Base-by-base conservation (phyloP, 2,888 invertebrate species). In the Brassicogethes aeneus region DNA sequence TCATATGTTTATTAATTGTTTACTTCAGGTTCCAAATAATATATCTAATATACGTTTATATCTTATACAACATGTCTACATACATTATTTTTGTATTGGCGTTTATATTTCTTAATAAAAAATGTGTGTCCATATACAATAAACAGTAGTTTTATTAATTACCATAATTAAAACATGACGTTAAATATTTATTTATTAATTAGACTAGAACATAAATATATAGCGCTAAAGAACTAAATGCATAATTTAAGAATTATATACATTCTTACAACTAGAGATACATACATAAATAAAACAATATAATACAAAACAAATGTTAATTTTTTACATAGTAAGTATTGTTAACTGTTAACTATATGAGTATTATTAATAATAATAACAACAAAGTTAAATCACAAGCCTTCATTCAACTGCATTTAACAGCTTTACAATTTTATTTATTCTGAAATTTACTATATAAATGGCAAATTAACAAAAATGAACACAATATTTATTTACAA, bases 181-280 rank as follows among this genome's bases (percentile, higher is more conserved):
- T 23, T 23, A 23, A 23, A 23, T 23, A 23, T 23, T 23, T 10
- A 23, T 23, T 23, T 23, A 23, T 7, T 23, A 23, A 23, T 23
- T 23, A 23, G 23, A 23, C 23, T 23, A 23, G 23, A 23, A 23
- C n/a, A n/a, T n/a, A n/a, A n/a, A n/a, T n/a, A n/a, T n/a, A n/a
- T n/a, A n/a, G n/a, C n/a, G n/a, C n/a, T n/a, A n/a, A n/a, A n/a
- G n/a, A n/a, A n/a, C n/a, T n/a, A n/a, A n/a, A n/a, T n/a, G n/a
- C n/a, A n/a, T n/a, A n/a, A n/a, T n/a, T n/a, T n/a, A n/a, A n/a
- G n/a, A n/a, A n/a, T n/a, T n/a, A n/a, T n/a, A n/a, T n/a, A n/a
- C n/a, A n/a, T n/a, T n/a, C n/a, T n/a, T n/a, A n/a, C n/a, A n/a
- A n/a, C n/a, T n/a, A n/a, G n/a, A n/a, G n/a, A n/a, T n/a, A n/a